Conservation (phyloP, 1,140 invertebrate genomes). For the Polypedilum vanderplanki region DNA sequence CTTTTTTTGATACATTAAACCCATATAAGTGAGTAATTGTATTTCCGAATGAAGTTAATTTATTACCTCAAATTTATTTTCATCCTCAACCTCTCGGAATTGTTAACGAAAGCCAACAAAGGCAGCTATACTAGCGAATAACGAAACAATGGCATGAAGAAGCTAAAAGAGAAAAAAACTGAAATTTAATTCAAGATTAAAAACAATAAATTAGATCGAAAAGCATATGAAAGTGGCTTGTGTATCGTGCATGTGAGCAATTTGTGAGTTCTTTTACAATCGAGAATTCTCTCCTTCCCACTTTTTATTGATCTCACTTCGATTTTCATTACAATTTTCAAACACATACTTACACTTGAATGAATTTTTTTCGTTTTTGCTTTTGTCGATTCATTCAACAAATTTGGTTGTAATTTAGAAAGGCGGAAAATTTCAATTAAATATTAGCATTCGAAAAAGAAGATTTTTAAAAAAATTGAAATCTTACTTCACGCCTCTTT, state of each 20-base stretch:
- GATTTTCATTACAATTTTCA: no score
- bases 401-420: no score
- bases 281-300: no score
- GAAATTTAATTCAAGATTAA: conserved; percentile 15
- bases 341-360: no score
- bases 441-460: no score
- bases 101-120: not conserved
- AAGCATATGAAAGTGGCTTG: conserved; percentile 17
- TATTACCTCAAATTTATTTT: conserved; percentile 14
- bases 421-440: no score
- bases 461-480: no score
- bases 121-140: not conserved
- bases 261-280: not conserved
- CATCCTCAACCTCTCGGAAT: not conserved
- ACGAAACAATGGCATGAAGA: not conserved
- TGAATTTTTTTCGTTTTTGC: no score
- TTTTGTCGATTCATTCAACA: no score
- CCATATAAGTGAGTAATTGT: conserved; percentile 18
- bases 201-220: conserved; percentile 14
- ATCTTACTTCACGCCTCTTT: not conserved
- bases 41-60: conserved; percentile 19
- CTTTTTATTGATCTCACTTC: no score
- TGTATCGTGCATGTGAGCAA: conserved; percentile 11
- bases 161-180: not conserved
- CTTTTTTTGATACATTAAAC: conserved; percentile 18